Evolutionary conservation across 2,113 vertebrate genomes (phyloP), one percentile per base, ranked within the genome.

Genomic region (Eonycteris spelaea): DNA sequence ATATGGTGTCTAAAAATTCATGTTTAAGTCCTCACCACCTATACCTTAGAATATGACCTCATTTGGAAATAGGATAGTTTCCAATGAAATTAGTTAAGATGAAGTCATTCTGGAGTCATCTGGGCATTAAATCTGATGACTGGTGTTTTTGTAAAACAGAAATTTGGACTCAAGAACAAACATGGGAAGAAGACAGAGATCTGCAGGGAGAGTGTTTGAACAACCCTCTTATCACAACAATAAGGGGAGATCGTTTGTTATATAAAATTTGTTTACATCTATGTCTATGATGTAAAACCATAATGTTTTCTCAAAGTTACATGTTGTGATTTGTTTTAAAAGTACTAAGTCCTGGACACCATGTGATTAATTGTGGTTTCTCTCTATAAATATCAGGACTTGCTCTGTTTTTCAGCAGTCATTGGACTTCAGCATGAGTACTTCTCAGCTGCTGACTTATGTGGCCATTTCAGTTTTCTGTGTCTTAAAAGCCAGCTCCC

Each of bases 381-480:
- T 53, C 38, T 93, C 51, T 93, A 33, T 88, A 97, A 85, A 68
- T 38, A 68, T 26, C 48, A 63, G 77, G 53, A 21, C 45, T 9
- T 6, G 43, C 8, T 92, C 59, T 53, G 26, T n/a, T 68, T 78
- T 57, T 18, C 95, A 79, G 86, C 73, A 55, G 9, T 79, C 55
- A 6, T 7, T 90, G 92, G 80, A 95, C 48, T 95, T 90, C 94
- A 93, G 51, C 91, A 98, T 95, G 97, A 55, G 22, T 5, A 0
- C 21, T 26, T 78, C 94, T 80, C 57, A 3, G 78, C 35, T 70
- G 86, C 86, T 90, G 70, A 61, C 9, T 43, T 90, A 10, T 33
- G 45, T 48, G 16, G 74, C 57, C 3, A 22, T 96, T 77, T 94
- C 38, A 15, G 35, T 65, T 82, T 35, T 87, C 53, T 96, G 83